phyloP scores from a whole-genome alignment of 2,888 invertebrate species.

The Bimastos eiseni region DNA sequence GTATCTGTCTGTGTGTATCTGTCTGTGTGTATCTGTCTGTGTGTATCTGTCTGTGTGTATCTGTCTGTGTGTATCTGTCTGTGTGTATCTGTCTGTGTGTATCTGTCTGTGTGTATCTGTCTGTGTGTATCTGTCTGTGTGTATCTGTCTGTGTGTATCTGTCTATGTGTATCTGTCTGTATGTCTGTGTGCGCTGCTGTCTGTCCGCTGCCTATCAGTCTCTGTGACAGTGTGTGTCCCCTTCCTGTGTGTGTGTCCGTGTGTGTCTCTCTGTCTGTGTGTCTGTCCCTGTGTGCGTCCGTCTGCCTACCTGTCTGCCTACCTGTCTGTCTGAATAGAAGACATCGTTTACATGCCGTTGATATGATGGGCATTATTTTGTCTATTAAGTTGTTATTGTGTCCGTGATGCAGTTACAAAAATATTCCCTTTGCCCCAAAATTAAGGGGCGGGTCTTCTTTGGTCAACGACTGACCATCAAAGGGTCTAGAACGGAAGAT shows the following conservation, averaged over 20 bases:
- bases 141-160: too few species aligned
- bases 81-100: too few species aligned
- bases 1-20: too few species aligned
- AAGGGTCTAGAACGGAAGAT: neutral
- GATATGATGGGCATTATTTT: neutral
- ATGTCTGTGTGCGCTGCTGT: too few species aligned
- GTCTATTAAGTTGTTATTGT: neutral
- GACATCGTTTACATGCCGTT: neutral
- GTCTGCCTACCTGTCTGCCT: neutral
- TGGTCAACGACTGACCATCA: neutral
- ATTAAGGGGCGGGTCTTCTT: neutral
- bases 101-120: too few species aligned
- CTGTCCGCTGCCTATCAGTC: too few species aligned
- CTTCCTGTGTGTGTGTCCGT: too few species aligned
- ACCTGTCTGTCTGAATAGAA: neutral
- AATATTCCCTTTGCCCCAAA: neutral
- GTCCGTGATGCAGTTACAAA: neutral
- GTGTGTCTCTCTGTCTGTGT: neutral
- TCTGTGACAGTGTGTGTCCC: too few species aligned
- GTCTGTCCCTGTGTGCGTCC: neutral
- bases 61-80: neutral
- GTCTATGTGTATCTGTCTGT: too few species aligned
- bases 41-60: neutral
- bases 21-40: neutral
- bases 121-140: too few species aligned